A percentile compares a stretch with the other conserved stretches of the same genome.
These are phyloP conservation scores for Arctia plantaginis DNA, from an alignment of 2,888 invertebrate genomes.

Conservation along the genomic window DNA sequence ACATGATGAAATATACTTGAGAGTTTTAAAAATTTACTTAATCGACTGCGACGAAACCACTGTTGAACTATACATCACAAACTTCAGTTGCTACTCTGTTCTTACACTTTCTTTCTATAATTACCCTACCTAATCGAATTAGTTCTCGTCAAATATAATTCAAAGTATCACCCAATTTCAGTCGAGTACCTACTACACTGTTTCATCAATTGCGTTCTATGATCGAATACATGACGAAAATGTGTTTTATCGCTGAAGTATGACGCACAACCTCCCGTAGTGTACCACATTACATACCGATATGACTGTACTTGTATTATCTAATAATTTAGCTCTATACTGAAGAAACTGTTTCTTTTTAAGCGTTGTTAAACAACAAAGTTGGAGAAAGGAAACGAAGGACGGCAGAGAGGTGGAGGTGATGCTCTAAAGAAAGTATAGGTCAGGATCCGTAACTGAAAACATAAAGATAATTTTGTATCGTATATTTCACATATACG, in stretches of 20 bases:
- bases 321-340: background rate
- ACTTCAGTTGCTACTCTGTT: background rate
- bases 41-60: background rate
- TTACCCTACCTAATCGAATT: background rate
- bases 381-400: no score
- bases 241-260: background rate
- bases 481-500: no score
- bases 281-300: constrained; percentile 21
- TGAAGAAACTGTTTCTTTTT: no score
- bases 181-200: background rate
- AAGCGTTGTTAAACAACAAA: no score
- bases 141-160: background rate
- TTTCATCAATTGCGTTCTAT: background rate
- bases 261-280: constrained; percentile 41
- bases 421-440: background rate
- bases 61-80: background rate
- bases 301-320: background rate
- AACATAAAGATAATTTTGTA: no score
- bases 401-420: background rate
- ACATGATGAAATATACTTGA: no score
- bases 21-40: background rate
- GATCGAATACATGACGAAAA: background rate
- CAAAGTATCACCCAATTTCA: background rate
- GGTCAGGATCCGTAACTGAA: background rate
- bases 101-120: background rate